Conservation (phyloP, 2,113 vertebrate genomes). For the Polypterus bichir region DNA sequence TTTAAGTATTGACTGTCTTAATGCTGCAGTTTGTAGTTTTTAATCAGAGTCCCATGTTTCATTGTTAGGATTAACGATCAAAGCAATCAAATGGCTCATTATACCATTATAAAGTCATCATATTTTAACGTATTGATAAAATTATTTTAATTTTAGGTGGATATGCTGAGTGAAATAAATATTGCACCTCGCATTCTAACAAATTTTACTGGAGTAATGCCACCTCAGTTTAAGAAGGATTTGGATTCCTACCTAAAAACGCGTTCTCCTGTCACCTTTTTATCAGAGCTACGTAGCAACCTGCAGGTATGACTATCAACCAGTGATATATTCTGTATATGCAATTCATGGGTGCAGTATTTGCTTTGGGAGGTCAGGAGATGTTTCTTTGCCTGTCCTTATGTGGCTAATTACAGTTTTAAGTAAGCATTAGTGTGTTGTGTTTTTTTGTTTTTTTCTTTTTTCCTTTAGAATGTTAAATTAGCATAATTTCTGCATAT, state of each 20-base stretch:
- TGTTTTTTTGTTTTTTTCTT: too few relatives aligned
- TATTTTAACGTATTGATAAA: background rate
- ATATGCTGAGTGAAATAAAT: slow-evolving; percentile 98
- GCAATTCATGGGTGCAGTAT: too few relatives aligned
- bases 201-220: slow-evolving; percentile 97
- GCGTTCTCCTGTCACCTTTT: slow-evolving; percentile 88
- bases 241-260: slow-evolving; percentile 98
- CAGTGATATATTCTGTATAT: background rate
- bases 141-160: slow-evolving; percentile 56
- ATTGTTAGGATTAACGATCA: too few relatives aligned
- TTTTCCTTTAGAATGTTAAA: too few relatives aligned
- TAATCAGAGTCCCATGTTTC: too few relatives aligned
- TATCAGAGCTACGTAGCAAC: slow-evolving; percentile 94
- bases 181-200: slow-evolving; percentile 96
- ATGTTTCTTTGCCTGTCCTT: slow-evolving; percentile 10
- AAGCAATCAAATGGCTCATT: background rate
- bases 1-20: too few relatives aligned
- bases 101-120: accelerated
- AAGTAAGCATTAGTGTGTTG: too few relatives aligned
- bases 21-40: too few relatives aligned
- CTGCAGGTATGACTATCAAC: slow-evolving; percentile 60
- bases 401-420: slow-evolving; percentile 2
- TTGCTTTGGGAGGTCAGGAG: background rate
- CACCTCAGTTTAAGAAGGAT: slow-evolving; percentile 97
- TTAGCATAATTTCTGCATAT: too few relatives aligned